Base-by-base conservation (phyloP, 2,888 invertebrate genomes). In the Eurytoma californica region DNA sequence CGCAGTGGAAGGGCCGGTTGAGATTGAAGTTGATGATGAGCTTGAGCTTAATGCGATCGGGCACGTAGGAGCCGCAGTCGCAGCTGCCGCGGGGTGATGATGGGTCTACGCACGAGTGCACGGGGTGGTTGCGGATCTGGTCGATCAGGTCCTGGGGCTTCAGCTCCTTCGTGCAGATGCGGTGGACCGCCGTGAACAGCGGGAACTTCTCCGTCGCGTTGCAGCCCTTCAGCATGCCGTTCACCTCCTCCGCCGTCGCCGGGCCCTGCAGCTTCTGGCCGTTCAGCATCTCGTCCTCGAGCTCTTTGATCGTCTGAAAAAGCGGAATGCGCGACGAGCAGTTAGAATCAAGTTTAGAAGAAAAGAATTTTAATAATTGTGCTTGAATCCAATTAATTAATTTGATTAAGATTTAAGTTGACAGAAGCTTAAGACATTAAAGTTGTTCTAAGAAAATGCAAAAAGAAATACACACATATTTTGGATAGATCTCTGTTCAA, bases 241-340 rank as follows among this genome's bases (percentile, higher is more conserved):
- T 95, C 39, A 99, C 98, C 91, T 99, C 99, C 86, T 96, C 96
- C 5, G 99, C 99, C 14, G 99, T 99, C 87, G 96, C 96, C 12
- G 99, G 99, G 3, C 99, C 99, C 90, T 99, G 99, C 72, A 99
- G 92, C 88, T 98, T 98, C 91, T 99, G 99, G 3, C 99, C 99
- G 89, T 98, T 97, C 70, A 99, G 91, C 94, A 99, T 93, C 91
- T 99, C 98, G 82, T 94, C 94, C 90, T 99, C 99, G 68, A 99
- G 91, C 87, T 96, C 94, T 87, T 95, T 95, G 86, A 99, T 96
- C 0, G 96, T 93, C 92, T 92, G 81, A 12, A 30, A 55, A 28
- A 18, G 0, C 1, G 2, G 9, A 39, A 39, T 9, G 39, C 7
- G 24, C 24, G 24, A 2, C 24, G 24, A 24, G 24, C 24, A 24